Evolutionary conservation across 2,797 vertebrate species (phyloP).

Genomic region (Malurus leucopterus): DNA sequence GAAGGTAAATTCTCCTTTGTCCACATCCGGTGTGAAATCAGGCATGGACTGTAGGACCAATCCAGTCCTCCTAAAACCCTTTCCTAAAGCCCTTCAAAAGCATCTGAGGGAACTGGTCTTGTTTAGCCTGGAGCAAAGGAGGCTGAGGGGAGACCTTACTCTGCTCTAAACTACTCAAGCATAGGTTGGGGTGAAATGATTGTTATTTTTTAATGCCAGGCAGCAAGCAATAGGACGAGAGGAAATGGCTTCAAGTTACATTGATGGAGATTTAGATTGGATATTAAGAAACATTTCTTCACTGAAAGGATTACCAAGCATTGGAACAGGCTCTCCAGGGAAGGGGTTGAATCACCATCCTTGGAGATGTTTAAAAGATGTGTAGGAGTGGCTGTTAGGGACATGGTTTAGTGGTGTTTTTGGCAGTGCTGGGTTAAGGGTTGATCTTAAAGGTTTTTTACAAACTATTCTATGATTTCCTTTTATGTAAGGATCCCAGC

Average conservation of each 20-base stretch:
- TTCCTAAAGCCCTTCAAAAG: background rate
- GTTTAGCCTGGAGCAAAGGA: background rate
- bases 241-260: background rate
- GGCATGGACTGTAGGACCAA: background rate
- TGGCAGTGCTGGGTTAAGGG: background rate
- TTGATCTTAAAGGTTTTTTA: background rate
- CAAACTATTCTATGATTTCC: background rate
- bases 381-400: background rate
- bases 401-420: background rate
- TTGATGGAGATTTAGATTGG: background rate
- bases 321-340: background rate
- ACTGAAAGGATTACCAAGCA: background rate
- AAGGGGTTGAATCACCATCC: background rate
- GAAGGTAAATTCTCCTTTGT: background rate
- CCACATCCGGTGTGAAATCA: background rate
- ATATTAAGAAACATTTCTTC: background rate
- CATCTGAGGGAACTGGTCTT: background rate
- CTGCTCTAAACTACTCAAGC: background rate
- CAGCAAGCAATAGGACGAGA: background rate
- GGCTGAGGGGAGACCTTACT: background rate
- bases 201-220: background rate
- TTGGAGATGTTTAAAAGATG: background rate
- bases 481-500: background rate
- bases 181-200: background rate
- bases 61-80: background rate